Evolutionary conservation across 1,140 invertebrate genomes (phyloP).

Genomic region (Caenorhabditis briggsae): DNA sequence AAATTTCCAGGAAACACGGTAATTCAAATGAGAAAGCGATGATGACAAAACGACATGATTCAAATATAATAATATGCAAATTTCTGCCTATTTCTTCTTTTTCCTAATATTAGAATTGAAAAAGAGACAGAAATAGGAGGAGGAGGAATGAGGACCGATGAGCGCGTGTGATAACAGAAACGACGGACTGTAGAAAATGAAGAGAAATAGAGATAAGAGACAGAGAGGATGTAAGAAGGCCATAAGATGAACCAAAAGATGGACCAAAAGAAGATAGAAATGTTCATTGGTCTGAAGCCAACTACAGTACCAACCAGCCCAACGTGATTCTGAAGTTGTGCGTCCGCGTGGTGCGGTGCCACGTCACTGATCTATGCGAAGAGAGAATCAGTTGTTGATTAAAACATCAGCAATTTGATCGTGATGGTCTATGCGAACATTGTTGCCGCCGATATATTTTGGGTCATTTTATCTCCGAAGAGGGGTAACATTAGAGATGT

Average conservation of each 20-base stretch:
- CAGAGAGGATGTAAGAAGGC: conserved; percentile 3
- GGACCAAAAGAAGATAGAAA: conserved; percentile 28
- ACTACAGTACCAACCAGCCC: too few relatives aligned
- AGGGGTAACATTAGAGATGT: conserved; percentile 7
- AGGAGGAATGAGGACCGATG: conserved; percentile 28
- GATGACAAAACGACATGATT: too few relatives aligned
- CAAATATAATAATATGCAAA: too few relatives aligned
- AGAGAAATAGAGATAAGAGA: background rate
- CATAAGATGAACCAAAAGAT: conserved; percentile 54
- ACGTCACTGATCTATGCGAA: conserved; percentile 26
- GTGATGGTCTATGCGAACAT: conserved; percentile 38
- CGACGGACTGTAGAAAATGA: background rate
- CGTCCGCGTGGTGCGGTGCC: conserved; percentile 11
- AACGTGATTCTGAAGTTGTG: conserved; percentile 37
- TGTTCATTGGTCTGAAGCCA: conserved; percentile 30
- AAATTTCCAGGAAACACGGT: too few relatives aligned
- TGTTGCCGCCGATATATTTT: background rate
- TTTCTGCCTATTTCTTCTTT: too few relatives aligned
- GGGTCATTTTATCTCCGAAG: background rate
- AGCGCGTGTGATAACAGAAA: conserved; percentile 36
- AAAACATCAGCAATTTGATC: background rate
- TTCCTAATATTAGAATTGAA: too few relatives aligned
- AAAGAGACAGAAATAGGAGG: background rate
- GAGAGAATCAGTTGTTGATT: background rate
- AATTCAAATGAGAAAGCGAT: too few relatives aligned